Evolutionary conservation across 2,888 invertebrate species (phyloP).

Genomic region (Hymenopus coronatus): DNA sequence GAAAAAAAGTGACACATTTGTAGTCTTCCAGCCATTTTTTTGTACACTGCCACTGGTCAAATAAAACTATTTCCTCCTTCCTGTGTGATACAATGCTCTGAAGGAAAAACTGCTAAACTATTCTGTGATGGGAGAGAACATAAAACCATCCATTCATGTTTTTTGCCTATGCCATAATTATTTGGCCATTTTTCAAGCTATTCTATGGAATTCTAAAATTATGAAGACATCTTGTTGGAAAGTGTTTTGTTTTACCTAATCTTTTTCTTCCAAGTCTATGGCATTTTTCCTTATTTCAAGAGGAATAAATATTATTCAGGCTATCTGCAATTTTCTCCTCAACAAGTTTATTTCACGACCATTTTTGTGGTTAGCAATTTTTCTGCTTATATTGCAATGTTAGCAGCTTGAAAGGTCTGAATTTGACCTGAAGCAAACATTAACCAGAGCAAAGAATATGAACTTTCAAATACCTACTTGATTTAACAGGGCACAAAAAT

Average conservation of each 20-base stretch:
- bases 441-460: background rate
- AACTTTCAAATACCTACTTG: too few relatives aligned
- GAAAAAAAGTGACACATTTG: too few relatives aligned
- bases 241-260: background rate
- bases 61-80: too few relatives aligned
- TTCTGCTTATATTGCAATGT: background rate
- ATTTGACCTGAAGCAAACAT: slow-evolving; percentile 5
- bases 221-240: background rate
- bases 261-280: background rate
- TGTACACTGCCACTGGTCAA: too few relatives aligned
- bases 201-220: background rate
- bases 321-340: background rate
- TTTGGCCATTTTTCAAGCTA: background rate
- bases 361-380: background rate
- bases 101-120: too few relatives aligned
- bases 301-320: background rate
- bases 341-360: background rate
- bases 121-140: background rate
- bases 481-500: too few relatives aligned
- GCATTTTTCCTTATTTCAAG: background rate
- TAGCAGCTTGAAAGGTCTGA: background rate
- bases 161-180: background rate
- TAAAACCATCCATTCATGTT: background rate
- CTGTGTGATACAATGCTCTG: too few relatives aligned
- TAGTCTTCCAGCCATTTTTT: too few relatives aligned